Percentiles rank a stretch among this genome's conserved stretches.
Evolutionary conservation across 2,888 invertebrate genomes (phyloP).

Genomic region (Listrodromus nycthemerus): DNA sequence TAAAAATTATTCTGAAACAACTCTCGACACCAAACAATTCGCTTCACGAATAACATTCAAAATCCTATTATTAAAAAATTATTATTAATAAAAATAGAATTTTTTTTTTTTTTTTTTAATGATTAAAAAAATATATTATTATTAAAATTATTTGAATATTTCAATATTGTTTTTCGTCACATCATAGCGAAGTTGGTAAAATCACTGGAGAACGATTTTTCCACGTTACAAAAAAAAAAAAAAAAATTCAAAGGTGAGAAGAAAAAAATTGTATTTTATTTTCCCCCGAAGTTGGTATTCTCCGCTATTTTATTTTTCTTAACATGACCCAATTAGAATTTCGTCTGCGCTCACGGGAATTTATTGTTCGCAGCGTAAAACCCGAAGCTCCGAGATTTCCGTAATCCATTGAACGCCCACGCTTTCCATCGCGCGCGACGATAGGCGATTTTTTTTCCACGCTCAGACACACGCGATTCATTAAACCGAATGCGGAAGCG

Average conservation of each 20-base stretch:
- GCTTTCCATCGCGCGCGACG: conserved; percentile 16
- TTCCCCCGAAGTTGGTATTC: neutral
- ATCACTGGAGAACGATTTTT: no score
- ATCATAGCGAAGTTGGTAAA: no score
- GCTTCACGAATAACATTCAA: no score
- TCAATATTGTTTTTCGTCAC: no score
- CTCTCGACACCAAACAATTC: no score
- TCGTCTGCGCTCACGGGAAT: neutral
- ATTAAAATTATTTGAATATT: no score
- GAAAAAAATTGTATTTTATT: neutral
- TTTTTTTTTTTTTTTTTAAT: no score
- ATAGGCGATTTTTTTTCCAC: conserved; percentile 7
- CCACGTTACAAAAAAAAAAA: no score
- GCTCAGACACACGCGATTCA: conserved; percentile 41
- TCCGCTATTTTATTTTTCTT: neutral
- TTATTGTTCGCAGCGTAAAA: conserved; percentile 23
- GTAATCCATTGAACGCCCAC: conserved; percentile 62
- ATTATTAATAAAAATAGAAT: neutral
- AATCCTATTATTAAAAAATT: no score
- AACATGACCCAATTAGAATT: conserved; percentile 10
- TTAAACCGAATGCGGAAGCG: conserved; percentile 60
- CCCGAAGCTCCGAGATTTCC: conserved; percentile 31
- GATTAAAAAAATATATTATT: no score
- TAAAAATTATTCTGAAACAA: conserved; percentile 58
- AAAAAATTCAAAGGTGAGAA: neutral